Evolutionary conservation across 2,113 vertebrate species (phyloP).

Genomic region (Chroicocephalus ridibundus): DNA sequence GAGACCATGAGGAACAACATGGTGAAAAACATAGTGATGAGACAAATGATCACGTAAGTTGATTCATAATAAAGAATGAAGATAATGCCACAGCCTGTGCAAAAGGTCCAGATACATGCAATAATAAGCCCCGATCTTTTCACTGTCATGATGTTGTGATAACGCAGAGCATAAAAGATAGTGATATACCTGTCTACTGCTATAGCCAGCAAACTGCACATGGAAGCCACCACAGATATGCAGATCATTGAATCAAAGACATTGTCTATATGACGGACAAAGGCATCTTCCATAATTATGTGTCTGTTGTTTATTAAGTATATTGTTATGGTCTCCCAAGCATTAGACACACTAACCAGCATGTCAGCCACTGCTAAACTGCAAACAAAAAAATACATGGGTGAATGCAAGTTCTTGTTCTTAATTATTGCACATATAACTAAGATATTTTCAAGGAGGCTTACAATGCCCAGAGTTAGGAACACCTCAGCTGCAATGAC

Average conservation of each 20-base stretch:
- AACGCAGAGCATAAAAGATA: conserved; percentile 93
- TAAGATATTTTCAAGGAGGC: conserved; percentile 93
- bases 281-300: conserved; percentile 86
- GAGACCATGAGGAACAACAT: conserved; percentile 94
- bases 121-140: conserved; percentile 84
- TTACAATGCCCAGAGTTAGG: conserved; percentile 89
- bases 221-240: conserved; percentile 95
- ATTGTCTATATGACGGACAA: conserved; percentile 91
- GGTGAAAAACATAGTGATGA: conserved; percentile 93
- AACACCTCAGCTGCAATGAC: conserved; percentile 85
- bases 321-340: conserved; percentile 94
- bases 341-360: conserved; percentile 93
- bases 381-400: conserved; percentile 97
- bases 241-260: conserved; percentile 96
- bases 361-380: conserved; percentile 94
- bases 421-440: conserved; percentile 90
- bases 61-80: conserved; percentile 95
- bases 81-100: conserved; percentile 88
- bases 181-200: conserved; percentile 93
- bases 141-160: conserved; percentile 93
- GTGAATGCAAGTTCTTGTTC: conserved; percentile 95
- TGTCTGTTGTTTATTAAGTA: conserved; percentile 88
- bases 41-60: conserved; percentile 88
- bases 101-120: conserved; percentile 90
- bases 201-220: conserved; percentile 94